Percentiles rank a stretch among this genome's conserved stretches.
Evolutionary conservation across 2,797 vertebrate species (phyloP).

Genomic region (Enteromius argenteus): DNA sequence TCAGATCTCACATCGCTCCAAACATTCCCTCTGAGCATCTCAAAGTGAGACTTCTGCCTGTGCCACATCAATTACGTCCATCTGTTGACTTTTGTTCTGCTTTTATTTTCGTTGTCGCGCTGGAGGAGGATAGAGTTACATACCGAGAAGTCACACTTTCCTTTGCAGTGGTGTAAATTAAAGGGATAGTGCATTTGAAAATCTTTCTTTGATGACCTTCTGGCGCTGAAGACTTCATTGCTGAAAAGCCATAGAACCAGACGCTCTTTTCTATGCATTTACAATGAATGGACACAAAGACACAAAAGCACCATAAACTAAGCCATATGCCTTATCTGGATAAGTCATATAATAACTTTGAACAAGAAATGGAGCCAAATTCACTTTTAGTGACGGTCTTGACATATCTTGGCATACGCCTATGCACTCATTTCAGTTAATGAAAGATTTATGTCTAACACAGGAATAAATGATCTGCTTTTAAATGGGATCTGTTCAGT

Average conservation of each 20-base stretch:
- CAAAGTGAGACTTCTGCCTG: slow-evolving; percentile 20
- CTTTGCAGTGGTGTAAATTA: neutral
- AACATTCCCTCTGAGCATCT: slow-evolving; percentile 32
- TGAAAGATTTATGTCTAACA: neutral
- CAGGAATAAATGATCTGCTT: neutral
- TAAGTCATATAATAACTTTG: neutral
- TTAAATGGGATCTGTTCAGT: neutral
- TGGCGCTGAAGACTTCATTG: neutral
- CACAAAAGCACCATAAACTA: neutral
- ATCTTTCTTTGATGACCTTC: neutral
- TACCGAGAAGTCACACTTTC: neutral
- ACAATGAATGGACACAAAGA: neutral
- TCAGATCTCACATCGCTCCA: slow-evolving; percentile 34
- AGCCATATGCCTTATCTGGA: neutral
- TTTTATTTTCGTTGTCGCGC: neutral
- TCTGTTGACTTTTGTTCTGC: slow-evolving; percentile 9
- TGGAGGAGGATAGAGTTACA: neutral
- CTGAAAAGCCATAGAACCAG: neutral
- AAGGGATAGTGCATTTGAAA: neutral
- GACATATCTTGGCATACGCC: neutral
- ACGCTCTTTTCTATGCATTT: neutral
- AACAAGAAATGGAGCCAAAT: neutral
- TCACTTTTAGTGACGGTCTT: neutral
- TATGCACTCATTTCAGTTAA: neutral
- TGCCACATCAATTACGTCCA: slow-evolving; percentile 44